These are phyloP conservation scores for Argyrosomus japonicus DNA, from an alignment of 2,113 vertebrate species.

Conservation along the genomic window DNA sequence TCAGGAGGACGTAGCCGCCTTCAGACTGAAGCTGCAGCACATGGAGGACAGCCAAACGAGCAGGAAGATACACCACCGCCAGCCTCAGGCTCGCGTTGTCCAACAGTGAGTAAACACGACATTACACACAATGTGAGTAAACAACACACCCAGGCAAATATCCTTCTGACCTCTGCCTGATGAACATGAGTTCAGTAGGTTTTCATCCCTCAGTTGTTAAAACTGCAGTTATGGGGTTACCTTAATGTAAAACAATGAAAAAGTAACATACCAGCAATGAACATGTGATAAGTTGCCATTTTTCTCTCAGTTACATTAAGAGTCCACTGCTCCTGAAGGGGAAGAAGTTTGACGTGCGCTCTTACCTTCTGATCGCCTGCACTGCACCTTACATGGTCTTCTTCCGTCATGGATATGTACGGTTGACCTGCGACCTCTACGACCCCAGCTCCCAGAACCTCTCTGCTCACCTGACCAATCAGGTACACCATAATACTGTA, in stretches of 20 bases:
- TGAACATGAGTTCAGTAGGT: too few relatives aligned
- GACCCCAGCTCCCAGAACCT: slow-evolving; percentile 87
- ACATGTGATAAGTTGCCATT: background rate
- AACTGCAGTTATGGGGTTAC: too few relatives aligned
- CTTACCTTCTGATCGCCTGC: slow-evolving; percentile 90
- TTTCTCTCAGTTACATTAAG: slow-evolving; percentile 85
- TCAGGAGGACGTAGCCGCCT: slow-evolving; percentile 75
- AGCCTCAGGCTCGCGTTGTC: slow-evolving; percentile 82
- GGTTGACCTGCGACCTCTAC: slow-evolving; percentile 87
- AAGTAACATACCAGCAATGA: too few relatives aligned
- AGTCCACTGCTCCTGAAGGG: slow-evolving; percentile 89
- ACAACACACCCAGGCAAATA: too few relatives aligned
- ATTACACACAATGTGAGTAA: too few relatives aligned
- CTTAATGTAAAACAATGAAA: too few relatives aligned
- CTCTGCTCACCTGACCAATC: slow-evolving; percentile 88
- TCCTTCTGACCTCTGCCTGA: background rate
- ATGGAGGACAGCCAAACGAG: slow-evolving; percentile 44
- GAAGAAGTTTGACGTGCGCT: slow-evolving; percentile 90
- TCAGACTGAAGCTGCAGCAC: slow-evolving; percentile 81
- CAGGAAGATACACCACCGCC: slow-evolving; percentile 56
- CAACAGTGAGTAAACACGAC: slow-evolving; percentile 85
- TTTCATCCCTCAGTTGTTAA: too few relatives aligned
- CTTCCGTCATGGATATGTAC: slow-evolving; percentile 90
- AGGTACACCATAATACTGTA: slow-evolving; percentile 78
- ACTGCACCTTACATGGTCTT: slow-evolving; percentile 86